These are phyloP conservation scores for Lethenteron reissneri DNA, from an alignment of 2,113 vertebrate genomes.

Conservation along the genomic window DNA sequence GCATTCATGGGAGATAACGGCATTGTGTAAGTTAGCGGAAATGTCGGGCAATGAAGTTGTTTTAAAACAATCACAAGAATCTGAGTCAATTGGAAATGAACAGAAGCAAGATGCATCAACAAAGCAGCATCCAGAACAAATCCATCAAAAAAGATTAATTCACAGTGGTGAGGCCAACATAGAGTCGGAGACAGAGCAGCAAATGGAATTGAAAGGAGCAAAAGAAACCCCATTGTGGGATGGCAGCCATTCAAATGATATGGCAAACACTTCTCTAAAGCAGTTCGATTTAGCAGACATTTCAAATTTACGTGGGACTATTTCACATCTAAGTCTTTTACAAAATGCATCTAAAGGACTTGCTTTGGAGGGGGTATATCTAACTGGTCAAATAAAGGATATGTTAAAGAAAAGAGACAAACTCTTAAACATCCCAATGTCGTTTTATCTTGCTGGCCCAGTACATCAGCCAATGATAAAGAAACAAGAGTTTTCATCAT, in stretches of 20 bases:
- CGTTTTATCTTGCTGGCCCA: constrained; percentile 15
- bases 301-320: background rate
- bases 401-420: constrained; percentile 16
- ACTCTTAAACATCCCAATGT: constrained; percentile 15
- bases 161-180: constrained; percentile 6
- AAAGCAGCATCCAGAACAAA: constrained; percentile 9
- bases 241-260: fast-evolving
- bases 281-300: constrained; percentile 12
- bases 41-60: background rate
- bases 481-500: constrained; percentile 20
- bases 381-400: constrained; percentile 3
- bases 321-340: constrained; percentile 16
- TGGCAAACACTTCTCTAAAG: constrained; percentile 10
- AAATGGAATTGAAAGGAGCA: constrained; percentile 13
- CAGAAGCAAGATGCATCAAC: background rate
- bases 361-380: constrained; percentile 24
- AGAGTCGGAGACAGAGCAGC: constrained; percentile 13
- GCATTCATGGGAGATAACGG: constrained; percentile 13
- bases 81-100: constrained; percentile 4
- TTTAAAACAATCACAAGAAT: background rate
- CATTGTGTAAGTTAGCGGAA: constrained; percentile 12
- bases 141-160: background rate
- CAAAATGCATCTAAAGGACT: constrained; percentile 20
- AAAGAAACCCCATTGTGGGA: background rate
- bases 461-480: constrained; percentile 10